These are phyloP conservation scores for Cephus sareptanus DNA, from an alignment of 2,888 invertebrate species.

Conservation along the genomic window DNA sequence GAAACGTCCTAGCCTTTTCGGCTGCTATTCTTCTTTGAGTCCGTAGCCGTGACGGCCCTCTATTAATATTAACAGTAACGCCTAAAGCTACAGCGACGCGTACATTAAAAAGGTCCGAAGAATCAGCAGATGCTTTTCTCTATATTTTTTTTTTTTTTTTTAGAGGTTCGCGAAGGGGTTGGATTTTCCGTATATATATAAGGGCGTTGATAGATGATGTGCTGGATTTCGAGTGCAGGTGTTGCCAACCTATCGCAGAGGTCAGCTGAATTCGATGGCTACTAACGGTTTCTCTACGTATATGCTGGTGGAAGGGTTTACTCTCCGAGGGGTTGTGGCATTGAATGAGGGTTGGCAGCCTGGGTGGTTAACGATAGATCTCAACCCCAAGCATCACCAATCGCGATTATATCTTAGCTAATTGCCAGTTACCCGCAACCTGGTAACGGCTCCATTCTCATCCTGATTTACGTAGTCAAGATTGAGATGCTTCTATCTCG, in stretches of 20 bases:
- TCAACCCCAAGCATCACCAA: conserved; percentile 16
- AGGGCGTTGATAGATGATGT: conserved; percentile 23
- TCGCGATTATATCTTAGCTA: conserved; percentile 46
- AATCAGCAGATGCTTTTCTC: too few relatives aligned
- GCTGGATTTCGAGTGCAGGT: conserved; percentile 23
- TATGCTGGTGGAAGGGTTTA: neutral
- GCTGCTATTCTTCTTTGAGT: too few relatives aligned
- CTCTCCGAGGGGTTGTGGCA: neutral
- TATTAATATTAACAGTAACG: too few relatives aligned
- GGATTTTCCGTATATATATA: too few relatives aligned
- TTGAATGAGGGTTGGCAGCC: conserved; percentile 3
- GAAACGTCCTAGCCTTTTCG: too few relatives aligned
- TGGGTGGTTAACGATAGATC: conserved; percentile 25
- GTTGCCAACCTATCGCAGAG: conserved; percentile 16
- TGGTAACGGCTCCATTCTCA: conserved; percentile 10
- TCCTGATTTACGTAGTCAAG: too few relatives aligned
- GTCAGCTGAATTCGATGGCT: conserved; percentile 18
- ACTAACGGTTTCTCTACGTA: neutral
- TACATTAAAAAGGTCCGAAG: too few relatives aligned
- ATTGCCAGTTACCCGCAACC: conserved; percentile 44
- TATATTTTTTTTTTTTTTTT: too few relatives aligned
- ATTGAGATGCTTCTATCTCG: too few relatives aligned
- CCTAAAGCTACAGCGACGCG: too few relatives aligned
- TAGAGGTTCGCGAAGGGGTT: too few relatives aligned
- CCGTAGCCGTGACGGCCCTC: too few relatives aligned